These are phyloP conservation scores for Conomelus anceps DNA, from an alignment of 2,888 invertebrate species.

Conservation along the genomic window DNA sequence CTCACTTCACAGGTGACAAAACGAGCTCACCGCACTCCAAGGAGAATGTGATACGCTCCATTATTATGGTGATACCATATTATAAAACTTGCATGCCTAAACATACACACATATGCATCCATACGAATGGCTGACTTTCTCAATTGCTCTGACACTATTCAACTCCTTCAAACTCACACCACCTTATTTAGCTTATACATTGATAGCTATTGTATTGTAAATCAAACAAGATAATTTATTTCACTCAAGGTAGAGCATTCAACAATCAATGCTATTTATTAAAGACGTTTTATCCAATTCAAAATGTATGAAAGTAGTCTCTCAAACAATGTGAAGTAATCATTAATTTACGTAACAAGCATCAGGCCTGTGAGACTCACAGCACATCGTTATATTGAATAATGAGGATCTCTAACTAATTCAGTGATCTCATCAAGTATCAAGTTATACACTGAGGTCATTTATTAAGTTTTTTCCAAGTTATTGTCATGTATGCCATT, in stretches of 20 bases:
- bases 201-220: not conserved
- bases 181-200: not conserved
- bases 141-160: not conserved
- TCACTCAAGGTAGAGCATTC: not conserved
- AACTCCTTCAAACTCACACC: not conserved
- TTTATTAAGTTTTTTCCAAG: too few species aligned
- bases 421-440: too few species aligned
- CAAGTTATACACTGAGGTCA: too few species aligned
- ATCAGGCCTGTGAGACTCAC: too few species aligned
- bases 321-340: not conserved
- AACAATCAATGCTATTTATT: not conserved
- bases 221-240: not conserved
- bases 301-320: not conserved
- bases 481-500: too few species aligned
- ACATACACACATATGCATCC: not conserved
- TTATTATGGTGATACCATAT: not conserved
- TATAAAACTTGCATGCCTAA: not conserved
- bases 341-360: too few species aligned
- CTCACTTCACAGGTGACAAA: not conserved
- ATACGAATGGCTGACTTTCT: not conserved
- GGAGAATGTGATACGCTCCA: not conserved
- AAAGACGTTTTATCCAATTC: too few species aligned
- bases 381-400: too few species aligned
- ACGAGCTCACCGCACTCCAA: not conserved
- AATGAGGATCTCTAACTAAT: too few species aligned